Percentiles rank a stretch among this genome's conserved stretches.
Evolutionary conservation across 2,888 invertebrate species (phyloP).

Genomic region (Nomada lathburiana): DNA sequence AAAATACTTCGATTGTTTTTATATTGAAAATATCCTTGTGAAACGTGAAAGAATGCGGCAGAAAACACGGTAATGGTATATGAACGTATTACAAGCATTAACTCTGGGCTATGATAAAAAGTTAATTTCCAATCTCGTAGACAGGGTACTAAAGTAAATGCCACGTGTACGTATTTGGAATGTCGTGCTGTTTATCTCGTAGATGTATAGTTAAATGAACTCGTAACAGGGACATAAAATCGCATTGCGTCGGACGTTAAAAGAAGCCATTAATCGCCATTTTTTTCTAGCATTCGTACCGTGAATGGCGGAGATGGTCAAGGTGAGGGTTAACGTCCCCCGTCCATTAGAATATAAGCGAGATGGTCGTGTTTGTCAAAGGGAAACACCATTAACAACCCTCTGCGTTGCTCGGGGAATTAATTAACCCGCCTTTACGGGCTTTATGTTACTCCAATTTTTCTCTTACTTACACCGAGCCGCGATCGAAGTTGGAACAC

Average conservation of each 20-base stretch:
- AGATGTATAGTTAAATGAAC: constrained; percentile 45
- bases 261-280: constrained; percentile 33
- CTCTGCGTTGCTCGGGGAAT: constrained; percentile 17
- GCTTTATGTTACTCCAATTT: constrained; percentile 14
- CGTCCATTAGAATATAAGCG: constrained; percentile 18
- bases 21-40: too few species aligned
- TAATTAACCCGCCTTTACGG: constrained; percentile 20
- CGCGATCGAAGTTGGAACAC: not conserved
- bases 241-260: constrained; percentile 38
- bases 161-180: constrained; percentile 8
- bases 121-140: not conserved
- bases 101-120: too few species aligned
- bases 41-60: too few species aligned
- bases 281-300: constrained; percentile 3
- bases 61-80: too few species aligned
- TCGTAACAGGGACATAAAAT: constrained; percentile 21
- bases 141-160: not conserved
- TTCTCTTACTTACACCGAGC: not conserved
- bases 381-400: constrained; percentile 17
- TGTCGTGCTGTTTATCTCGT: constrained; percentile 32
- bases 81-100: too few species aligned
- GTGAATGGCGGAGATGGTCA: constrained; percentile 14
- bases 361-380: not conserved
- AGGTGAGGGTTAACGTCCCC: constrained; percentile 2
- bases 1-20: too few species aligned